Evolutionary conservation across 2,888 invertebrate species (phyloP), one percentile per base, ranked within the genome.

Genomic region (Brassicogethes aeneus): DNA sequence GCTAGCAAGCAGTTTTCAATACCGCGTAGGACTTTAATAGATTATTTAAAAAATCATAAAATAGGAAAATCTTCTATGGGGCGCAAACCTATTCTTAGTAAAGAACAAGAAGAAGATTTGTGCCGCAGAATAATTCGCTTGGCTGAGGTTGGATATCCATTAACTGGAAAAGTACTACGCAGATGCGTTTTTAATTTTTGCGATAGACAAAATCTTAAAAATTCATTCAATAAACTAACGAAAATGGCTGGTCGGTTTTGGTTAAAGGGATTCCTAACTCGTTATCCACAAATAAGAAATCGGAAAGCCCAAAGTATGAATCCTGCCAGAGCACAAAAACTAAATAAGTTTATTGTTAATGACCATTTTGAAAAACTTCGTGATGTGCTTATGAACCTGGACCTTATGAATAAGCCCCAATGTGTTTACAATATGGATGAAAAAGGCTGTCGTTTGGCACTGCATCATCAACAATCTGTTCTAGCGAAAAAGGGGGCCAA

Each of bases 381-480:
- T 30, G n/a, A 16, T 3, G 15, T 43, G 3, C 12, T 36, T 7
- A 15, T 14, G 10, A 34, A 38, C 13, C 5, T 17, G 29, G 36
- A 42, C 15, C 13, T 47, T n/a, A 34, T 40, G 14, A 14, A 41
- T 31, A 45, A 51, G 42, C 39, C 47, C n/a, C 40, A 50, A 16
- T 34, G 17, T n/a, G 40, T 44, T 17, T 53, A 39, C 31, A 56
- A 60, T 60, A 58, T 45, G 42, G 58, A 60, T 36, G 57, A 60
- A 43, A 55, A 54, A 47, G 54, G 55, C 1, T 56, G 55, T 43
- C 36, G 53, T 1, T 39, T 63, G 3, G 57, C 51, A 3, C 16
- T 61, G 2, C 61, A 63, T 37, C 44, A 61, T 10, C 45, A 53
- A 34, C 59, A n/a, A n/a, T n/a, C n/a, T n/a, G n/a, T n/a, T n/a